These are phyloP conservation scores for Cecidostiba fungosa DNA, from an alignment of 2,888 invertebrate genomes.

Conservation along the genomic window DNA sequence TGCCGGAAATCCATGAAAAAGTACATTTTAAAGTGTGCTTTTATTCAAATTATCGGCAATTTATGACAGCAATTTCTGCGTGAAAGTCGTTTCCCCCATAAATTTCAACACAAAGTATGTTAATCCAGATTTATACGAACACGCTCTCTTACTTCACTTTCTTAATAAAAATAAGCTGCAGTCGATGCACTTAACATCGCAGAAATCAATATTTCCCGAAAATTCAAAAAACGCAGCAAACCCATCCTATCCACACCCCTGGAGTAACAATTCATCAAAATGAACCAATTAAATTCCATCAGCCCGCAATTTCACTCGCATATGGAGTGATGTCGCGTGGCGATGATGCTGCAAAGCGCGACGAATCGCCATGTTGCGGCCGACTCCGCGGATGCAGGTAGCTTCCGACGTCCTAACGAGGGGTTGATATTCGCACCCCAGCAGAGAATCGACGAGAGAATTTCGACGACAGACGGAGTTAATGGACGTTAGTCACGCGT, in stretches of 20 bases:
- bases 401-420: conserved; percentile 43
- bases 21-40: not conserved
- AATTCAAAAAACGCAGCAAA: not conserved
- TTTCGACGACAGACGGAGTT: conserved; percentile 52
- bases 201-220: not conserved
- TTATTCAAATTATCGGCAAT: not conserved
- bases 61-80: not conserved
- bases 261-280: conserved; percentile 12
- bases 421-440: conserved; percentile 58
- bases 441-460: conserved; percentile 11
- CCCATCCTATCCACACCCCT: not conserved
- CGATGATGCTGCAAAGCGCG: conserved; percentile 48
- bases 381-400: conserved; percentile 56
- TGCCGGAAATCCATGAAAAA: not conserved
- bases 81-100: not conserved
- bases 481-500: conserved; percentile 54
- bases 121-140: conserved; percentile 6
- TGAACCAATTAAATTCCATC: conserved; percentile 49
- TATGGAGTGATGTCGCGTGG: conserved; percentile 35
- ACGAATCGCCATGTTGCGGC: conserved; percentile 57
- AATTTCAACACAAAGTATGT: not conserved
- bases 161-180: not conserved
- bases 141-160: not conserved
- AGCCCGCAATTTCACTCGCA: conserved; percentile 41
- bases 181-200: not conserved